Evolutionary conservation across 2,888 invertebrate genomes (phyloP), one percentile per base, ranked within the genome.

Genomic region (Sericinus montela): DNA sequence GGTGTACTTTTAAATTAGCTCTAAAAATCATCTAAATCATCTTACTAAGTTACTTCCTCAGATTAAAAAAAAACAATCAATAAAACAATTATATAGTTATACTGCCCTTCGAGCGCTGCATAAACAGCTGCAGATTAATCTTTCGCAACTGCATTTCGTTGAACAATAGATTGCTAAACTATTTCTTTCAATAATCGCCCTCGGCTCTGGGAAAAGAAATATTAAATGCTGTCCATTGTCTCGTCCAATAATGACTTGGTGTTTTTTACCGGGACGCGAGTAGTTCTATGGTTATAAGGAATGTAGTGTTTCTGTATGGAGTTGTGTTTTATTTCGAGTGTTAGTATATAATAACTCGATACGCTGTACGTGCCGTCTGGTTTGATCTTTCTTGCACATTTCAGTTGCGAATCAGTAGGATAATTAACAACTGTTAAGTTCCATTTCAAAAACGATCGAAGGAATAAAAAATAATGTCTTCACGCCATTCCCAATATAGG

Each of bases 111-210:
- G 30, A 30, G 19, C 15, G 7, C n/a, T 32, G n/a, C 28, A 25
- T 37, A 36, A 37, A 30, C 48, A 49, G 19, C 23, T 37, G 32
- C 37, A 48, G 40, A 36, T 35, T 8, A 13, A 11, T n/a, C 9
- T 50, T 53, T 59, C 48, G 51, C 60, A 59, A 60, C 53, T 53
- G 44, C 57, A 58, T 63, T 59, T 57, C 57, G 55, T 53, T 32
- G 44, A 69, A 78, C 78, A 80, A 79, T 76, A 49, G 75, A 64
- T 79, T 79, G 74, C 69, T 62, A 70, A 69, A 76, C 59, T 65
- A 67, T 67, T 73, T 71, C 64, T 65, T 67, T 67, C 60, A 62
- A 62, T 66, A 60, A 59, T 55, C 56, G 47, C 42, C 45, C 51
- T 23, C 40, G 41, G 41, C 40, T 65, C 71, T 77, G 74, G 69